Conservation (phyloP, 2,797 vertebrate genomes). For the Morus bassanus region DNA sequence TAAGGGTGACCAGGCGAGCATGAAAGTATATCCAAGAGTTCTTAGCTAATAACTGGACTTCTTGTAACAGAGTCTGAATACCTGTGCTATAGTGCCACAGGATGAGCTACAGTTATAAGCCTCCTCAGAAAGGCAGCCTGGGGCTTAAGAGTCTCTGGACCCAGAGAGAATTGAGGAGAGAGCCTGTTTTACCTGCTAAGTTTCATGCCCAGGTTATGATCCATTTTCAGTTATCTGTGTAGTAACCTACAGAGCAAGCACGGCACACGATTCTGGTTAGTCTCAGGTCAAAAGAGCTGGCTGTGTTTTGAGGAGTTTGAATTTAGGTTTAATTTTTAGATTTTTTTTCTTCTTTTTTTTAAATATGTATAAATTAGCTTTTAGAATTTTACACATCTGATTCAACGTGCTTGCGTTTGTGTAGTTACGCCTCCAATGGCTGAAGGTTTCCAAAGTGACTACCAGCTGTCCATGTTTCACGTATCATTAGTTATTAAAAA, state of each 20-base stretch:
- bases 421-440: background rate
- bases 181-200: background rate
- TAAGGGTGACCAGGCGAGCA: background rate
- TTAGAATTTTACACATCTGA: background rate
- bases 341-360: background rate
- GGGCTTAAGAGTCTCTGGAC: background rate
- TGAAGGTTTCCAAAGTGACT: background rate
- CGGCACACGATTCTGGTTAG: accelerated
- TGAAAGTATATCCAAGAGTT: background rate
- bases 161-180: background rate
- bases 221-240: accelerated
- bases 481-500: background rate
- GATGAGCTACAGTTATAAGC: background rate
- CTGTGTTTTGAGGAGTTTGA: background rate
- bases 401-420: background rate
- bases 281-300: background rate
- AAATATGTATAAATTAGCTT: background rate
- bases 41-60: background rate
- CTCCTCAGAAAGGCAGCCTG: background rate
- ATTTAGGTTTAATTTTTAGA: background rate
- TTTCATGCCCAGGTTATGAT: background rate
- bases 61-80: background rate
- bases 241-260: background rate
- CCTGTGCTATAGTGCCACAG: no score
- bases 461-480: background rate